These are phyloP conservation scores for Cardinalis cardinalis DNA, from an alignment of 2,113 vertebrate species.

Conservation along the genomic window DNA sequence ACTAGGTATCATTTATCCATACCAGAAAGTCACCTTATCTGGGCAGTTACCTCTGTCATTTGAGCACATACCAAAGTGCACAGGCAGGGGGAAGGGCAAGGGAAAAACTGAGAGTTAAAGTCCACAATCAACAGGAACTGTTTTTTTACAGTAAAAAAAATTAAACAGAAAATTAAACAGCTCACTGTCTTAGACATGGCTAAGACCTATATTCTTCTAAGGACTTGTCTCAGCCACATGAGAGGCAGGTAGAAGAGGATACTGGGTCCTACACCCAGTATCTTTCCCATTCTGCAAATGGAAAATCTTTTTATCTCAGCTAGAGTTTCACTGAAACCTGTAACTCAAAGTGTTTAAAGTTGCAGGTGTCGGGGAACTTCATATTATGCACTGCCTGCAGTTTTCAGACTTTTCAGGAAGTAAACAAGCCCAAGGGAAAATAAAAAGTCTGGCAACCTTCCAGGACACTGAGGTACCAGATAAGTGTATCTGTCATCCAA, in stretches of 20 bases:
- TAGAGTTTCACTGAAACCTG: background rate
- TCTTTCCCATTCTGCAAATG: background rate
- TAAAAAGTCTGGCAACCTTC: background rate
- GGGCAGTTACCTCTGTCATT: background rate
- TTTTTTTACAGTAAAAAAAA: background rate
- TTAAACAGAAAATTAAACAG: no score
- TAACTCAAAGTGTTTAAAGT: background rate
- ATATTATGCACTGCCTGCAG: background rate
- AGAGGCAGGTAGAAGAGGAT: background rate
- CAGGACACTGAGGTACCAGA: background rate
- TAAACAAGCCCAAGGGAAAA: background rate
- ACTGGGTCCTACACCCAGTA: background rate
- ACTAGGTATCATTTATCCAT: background rate
- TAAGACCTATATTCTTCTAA: background rate
- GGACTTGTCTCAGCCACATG: background rate
- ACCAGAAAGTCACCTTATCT: background rate
- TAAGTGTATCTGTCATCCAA: background rate
- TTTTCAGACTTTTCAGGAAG: background rate
- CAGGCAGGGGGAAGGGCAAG: rapidly evolving
- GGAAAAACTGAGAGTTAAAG: background rate
- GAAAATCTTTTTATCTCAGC: background rate
- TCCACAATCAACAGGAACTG: background rate
- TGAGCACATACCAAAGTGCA: background rate
- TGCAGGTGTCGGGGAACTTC: background rate
- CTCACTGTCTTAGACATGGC: background rate